Conservation (phyloP, 2,113 vertebrate species). For the Thryonomys swinderianus region DNA sequence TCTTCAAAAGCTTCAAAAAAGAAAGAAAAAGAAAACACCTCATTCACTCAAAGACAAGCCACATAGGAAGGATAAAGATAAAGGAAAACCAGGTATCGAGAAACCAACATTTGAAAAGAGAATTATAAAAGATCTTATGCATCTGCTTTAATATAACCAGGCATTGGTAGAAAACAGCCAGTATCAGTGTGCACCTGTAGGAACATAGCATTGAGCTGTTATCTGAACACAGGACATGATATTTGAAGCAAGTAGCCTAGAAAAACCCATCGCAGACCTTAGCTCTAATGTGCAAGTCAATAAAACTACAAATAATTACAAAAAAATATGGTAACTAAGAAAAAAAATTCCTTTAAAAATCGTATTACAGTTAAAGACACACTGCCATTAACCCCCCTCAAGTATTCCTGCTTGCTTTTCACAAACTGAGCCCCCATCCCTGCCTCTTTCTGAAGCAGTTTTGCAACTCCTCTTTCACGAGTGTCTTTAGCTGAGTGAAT, state of each 20-base stretch:
- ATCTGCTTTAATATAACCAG: background rate
- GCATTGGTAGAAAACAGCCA: background rate
- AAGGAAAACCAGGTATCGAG: background rate
- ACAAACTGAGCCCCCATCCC: background rate
- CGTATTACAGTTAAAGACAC: background rate
- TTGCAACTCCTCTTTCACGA: background rate
- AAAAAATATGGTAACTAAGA: background rate
- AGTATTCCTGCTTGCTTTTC: background rate
- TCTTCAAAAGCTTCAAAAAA: constrained; percentile 45
- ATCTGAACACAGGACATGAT: background rate
- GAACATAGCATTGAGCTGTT: rapidly evolving
- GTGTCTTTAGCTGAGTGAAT: background rate
- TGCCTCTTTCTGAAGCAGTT: background rate
- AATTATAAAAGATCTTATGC: background rate
- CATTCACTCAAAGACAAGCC: background rate
- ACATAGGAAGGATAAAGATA: background rate
- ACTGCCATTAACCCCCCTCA: background rate
- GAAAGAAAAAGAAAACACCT: constrained; percentile 12
- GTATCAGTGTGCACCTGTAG: rapidly evolving
- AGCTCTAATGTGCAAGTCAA: background rate
- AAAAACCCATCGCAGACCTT: rapidly evolving
- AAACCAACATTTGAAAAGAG: background rate
- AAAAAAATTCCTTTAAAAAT: background rate
- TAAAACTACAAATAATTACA: too few species aligned
- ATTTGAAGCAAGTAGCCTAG: background rate